A percentile compares a stretch with the other conserved stretches of the same genome.
Evolutionary conservation across 2,113 vertebrate species (phyloP).

Genomic region (Rhineura floridana): DNA sequence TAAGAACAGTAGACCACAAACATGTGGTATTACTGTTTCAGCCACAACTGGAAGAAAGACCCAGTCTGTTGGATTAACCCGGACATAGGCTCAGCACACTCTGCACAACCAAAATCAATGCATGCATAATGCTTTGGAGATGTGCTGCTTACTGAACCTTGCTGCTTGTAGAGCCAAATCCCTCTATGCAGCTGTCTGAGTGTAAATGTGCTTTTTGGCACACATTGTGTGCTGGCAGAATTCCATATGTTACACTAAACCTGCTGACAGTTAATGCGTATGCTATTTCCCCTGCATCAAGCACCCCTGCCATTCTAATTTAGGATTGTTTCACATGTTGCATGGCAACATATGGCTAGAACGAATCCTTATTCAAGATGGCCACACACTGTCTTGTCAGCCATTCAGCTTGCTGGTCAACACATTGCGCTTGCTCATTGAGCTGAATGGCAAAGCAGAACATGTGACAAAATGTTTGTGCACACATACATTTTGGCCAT

Average conservation of each 20-base stretch:
- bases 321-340: conserved; percentile 15
- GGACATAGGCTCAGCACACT: not conserved
- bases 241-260: conserved; percentile 18
- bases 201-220: conserved; percentile 18
- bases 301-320: conserved; percentile 4
- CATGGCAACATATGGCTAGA: conserved; percentile 2
- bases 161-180: conserved; percentile 5
- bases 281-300: not conserved
- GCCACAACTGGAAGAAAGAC: not conserved
- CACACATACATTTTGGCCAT: not conserved
- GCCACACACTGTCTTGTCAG: not conserved
- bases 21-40: not conserved
- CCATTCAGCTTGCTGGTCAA: not conserved
- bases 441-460: not conserved
- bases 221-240: not conserved
- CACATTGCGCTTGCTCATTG: not conserved
- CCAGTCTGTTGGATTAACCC: not conserved
- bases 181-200: not conserved
- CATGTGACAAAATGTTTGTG: not conserved
- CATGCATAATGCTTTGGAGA: not conserved
- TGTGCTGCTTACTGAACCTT: conserved; percentile 3
- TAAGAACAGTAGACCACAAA: not conserved
- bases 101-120: not conserved
- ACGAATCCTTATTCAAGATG: conserved; percentile 5
- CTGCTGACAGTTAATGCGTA: conserved; percentile 8